Evolutionary conservation across 2,888 invertebrate species (phyloP), one percentile per base, ranked within the genome.

Genomic region (Microplitis deprimator): DNA sequence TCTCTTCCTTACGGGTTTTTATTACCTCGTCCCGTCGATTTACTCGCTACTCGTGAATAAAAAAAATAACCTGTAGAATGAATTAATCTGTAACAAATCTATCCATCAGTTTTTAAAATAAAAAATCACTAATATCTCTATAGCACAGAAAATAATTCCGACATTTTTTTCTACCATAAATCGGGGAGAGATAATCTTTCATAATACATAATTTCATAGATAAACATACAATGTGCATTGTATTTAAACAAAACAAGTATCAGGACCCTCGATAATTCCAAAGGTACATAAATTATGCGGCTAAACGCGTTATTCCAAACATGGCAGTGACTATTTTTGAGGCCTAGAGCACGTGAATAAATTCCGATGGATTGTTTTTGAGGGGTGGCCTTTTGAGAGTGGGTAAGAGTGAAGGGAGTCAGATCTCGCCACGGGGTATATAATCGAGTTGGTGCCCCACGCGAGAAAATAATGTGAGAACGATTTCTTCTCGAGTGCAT

Each of bases 391-490:
- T 29, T 29, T 50, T 5, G 77, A 73, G 78, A 78, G 73, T 64
- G 69, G 41, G 68, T 68, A 79, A 70, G 77, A 73, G 75, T 75
- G 73, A 67, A 29, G 50, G 76, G 76, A 76, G 70, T 67, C 76
- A 50, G 74, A 67, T 80, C 73, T 79, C 77, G 79, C 80, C 77
- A 81, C 75, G 76, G 79, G 80, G 78, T 80, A 81, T 79, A 80
- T 81, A 80, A 80, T 80, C 79, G 80, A 67, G 76, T 72, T 68
- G 79, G 77, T 82, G 71, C 80, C 73, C 83, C 83, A 85, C 83
- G 88, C 87, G 87, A 87, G 88, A 88, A 87, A 88, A 89, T 88
- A 87, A 88, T 88, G 88, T 88, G 89, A 89, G 88, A 89, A 89
- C 87, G 86, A 87, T 87, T 87, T 87, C 87, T 86, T 84, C 83